Percentiles rank a stretch among this genome's conserved stretches.
Conservation (phyloP, 2,888 invertebrate species). For the Gymnocheta viridis region DNA sequence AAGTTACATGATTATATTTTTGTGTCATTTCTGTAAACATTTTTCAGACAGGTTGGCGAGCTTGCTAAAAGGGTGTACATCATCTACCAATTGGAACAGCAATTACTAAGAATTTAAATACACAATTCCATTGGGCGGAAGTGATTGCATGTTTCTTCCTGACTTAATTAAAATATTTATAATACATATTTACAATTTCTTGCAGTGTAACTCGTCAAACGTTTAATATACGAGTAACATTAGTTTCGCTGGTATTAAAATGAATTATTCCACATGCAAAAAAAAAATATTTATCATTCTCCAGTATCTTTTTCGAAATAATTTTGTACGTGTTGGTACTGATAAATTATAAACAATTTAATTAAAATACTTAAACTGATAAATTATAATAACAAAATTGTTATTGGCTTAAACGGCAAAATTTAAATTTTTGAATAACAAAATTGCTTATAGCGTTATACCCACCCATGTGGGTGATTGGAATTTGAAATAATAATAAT, state of each 20-base stretch:
- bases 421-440: slow-evolving; percentile 13
- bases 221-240: background rate
- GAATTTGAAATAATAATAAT: slow-evolving; percentile 33
- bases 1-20: background rate
- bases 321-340: slow-evolving; percentile 56
- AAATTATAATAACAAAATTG: background rate
- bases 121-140: background rate
- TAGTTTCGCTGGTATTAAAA: slow-evolving; percentile 45
- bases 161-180: background rate
- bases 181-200: slow-evolving; percentile 10
- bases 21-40: background rate
- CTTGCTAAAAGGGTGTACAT: background rate
- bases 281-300: slow-evolving; percentile 59
- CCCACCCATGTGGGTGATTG: slow-evolving; percentile 34
- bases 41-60: background rate
- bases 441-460: slow-evolving; percentile 5
- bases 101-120: background rate
- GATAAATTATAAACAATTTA: slow-evolving; percentile 49
- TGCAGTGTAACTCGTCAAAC: background rate
- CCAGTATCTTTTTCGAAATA: slow-evolving; percentile 39
- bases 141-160: background rate
- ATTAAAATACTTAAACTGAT: slow-evolving; percentile 42
- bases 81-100: background rate
- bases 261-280: slow-evolving; percentile 57
- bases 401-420: background rate